Evolutionary conservation across 1,140 invertebrate genomes (phyloP).

Genomic region (Dreissena rostriformis): DNA sequence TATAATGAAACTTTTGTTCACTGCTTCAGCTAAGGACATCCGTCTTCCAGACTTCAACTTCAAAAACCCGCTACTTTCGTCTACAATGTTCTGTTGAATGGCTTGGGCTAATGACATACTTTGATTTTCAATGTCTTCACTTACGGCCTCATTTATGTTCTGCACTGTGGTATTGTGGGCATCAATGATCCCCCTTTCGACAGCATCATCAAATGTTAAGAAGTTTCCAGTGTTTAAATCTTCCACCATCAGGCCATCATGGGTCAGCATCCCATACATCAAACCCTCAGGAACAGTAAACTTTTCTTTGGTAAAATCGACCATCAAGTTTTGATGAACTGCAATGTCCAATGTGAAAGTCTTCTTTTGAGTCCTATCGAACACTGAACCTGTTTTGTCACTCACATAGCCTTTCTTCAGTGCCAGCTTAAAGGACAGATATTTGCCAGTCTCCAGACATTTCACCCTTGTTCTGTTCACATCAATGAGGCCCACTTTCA

Average conservation of each 20-base stretch:
- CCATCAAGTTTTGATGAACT: slow-evolving; percentile 88
- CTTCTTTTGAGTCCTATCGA: slow-evolving; percentile 86
- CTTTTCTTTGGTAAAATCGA: slow-evolving; percentile 87
- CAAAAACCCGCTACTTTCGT: slow-evolving; percentile 37
- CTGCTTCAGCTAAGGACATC: slow-evolving; percentile 48
- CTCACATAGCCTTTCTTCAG: slow-evolving; percentile 94
- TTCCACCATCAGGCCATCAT: slow-evolving; percentile 90
- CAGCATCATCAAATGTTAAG: slow-evolving; percentile 83
- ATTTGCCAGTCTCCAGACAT: slow-evolving; percentile 83
- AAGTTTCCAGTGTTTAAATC: slow-evolving; percentile 90
- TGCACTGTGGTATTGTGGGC: slow-evolving; percentile 83
- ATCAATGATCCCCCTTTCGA: slow-evolving; percentile 91
- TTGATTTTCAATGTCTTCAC: not conserved
- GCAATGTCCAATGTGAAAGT: slow-evolving; percentile 92
- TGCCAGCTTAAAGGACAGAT: slow-evolving; percentile 90
- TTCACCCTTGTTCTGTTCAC: slow-evolving; percentile 89
- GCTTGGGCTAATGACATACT: slow-evolving; percentile 26
- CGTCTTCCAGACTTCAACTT: slow-evolving; percentile 49
- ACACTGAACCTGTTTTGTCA: slow-evolving; percentile 89
- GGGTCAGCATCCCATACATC: slow-evolving; percentile 89
- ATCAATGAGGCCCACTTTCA: slow-evolving; percentile 91
- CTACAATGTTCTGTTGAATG: slow-evolving; percentile 37
- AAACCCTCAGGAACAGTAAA: slow-evolving; percentile 75
- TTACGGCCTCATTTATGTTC: slow-evolving; percentile 45
- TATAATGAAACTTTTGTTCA: slow-evolving; percentile 34